Percentiles rank a stretch among this genome's conserved stretches.
Conservation (phyloP, 2,888 invertebrate genomes). For the Clusia tigrina region DNA sequence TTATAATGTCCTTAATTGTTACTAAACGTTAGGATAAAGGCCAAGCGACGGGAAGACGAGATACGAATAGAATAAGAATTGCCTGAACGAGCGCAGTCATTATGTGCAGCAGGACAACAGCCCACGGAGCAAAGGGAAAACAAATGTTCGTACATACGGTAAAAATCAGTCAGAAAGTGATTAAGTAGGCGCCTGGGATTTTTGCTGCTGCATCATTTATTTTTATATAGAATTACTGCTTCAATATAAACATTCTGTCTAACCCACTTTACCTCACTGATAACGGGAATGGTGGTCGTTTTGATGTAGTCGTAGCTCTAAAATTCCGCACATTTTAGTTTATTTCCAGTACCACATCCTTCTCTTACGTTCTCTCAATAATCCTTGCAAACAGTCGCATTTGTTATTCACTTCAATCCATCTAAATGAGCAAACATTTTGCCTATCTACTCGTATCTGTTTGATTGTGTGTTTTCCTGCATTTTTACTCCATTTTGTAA, state of each 20-base stretch:
- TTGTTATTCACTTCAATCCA: constrained; percentile 1
- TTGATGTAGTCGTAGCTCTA: too few species aligned
- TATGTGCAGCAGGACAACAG: not conserved
- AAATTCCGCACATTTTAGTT: constrained; percentile 12
- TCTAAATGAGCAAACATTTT: not conserved
- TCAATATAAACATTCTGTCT: too few species aligned
- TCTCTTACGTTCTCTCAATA: constrained; percentile 1
- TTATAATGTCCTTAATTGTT: constrained; percentile 21
- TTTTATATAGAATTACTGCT: not conserved
- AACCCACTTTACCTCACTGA: too few species aligned
- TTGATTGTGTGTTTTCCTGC: constrained; percentile 27
- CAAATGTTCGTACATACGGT: too few species aligned
- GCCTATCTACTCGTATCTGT: not conserved
- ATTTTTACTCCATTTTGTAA: constrained; percentile 26
- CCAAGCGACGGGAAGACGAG: not conserved
- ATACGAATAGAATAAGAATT: too few species aligned
- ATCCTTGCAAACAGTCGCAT: not conserved
- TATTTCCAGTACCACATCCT: constrained; percentile 18
- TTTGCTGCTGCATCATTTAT: too few species aligned
- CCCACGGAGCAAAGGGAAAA: not conserved
- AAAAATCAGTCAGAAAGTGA: not conserved
- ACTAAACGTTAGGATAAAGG: constrained; percentile 11
- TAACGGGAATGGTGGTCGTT: too few species aligned
- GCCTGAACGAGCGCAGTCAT: too few species aligned
- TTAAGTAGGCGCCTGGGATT: not conserved